phyloP scores from a whole-genome alignment of 2,797 vertebrate species.

The Acrocephalus scirpaceus region DNA sequence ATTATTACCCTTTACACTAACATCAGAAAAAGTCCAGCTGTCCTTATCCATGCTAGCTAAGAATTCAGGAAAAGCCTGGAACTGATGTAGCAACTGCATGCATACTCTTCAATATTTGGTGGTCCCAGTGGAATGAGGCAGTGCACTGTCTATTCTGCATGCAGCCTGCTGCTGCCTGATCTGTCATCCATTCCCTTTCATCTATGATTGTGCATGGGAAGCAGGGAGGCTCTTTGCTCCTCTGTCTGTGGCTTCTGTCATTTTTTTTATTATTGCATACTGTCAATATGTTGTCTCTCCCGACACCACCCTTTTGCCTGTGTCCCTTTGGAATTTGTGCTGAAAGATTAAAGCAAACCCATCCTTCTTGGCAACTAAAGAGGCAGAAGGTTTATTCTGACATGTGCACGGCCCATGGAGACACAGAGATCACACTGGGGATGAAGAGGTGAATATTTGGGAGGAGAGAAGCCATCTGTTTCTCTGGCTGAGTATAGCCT shows the following conservation, averaged over 20 bases:
- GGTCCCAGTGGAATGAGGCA: background rate
- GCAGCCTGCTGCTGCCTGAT: constrained; percentile 26
- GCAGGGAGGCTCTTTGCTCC: constrained; percentile 19
- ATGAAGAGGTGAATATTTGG: constrained; percentile 2
- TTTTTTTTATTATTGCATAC: constrained; percentile 14
- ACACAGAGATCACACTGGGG: background rate
- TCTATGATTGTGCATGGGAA: constrained; percentile 48
- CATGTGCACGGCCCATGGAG: background rate
- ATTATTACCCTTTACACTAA: background rate
- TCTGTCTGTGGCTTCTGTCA: constrained; percentile 44
- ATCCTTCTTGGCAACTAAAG: constrained; percentile 10
- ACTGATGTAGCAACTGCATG: background rate
- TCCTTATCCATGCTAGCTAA: background rate
- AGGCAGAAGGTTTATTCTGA: constrained; percentile 39
- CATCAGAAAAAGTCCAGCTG: background rate
- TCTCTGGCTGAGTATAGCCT: background rate
- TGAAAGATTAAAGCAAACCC: constrained; percentile 35
- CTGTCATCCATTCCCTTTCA: constrained; percentile 39
- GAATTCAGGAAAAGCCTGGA: background rate
- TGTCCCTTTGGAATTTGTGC: constrained; percentile 26
- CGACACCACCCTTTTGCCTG: background rate
- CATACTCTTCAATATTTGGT: background rate
- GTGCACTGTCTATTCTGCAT: constrained; percentile 15
- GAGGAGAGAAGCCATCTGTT: constrained; percentile 17
- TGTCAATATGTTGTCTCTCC: constrained; percentile 47